Evolutionary conservation across 2,888 invertebrate species (phyloP).

Genomic region (Petrolisthes cinctipes): DNA sequence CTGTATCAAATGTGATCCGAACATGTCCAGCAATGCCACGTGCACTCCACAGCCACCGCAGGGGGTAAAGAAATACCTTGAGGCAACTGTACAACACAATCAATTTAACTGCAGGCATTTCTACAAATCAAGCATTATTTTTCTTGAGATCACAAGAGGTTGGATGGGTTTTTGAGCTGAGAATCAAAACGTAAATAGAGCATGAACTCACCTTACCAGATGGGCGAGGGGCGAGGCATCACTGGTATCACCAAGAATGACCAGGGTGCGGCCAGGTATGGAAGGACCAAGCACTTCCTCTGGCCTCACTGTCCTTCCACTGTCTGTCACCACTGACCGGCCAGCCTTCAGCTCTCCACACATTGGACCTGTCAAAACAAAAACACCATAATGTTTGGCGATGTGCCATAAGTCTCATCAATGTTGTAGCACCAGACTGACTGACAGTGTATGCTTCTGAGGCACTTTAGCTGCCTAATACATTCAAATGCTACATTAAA

Average conservation of each 20-base stretch:
- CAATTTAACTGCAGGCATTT: no score
- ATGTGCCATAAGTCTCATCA: neutral
- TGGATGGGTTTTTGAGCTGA: no score
- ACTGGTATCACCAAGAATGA: conserved; percentile 70
- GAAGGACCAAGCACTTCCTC: conserved; percentile 68
- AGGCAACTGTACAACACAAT: no score
- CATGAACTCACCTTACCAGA: conserved; percentile 63
- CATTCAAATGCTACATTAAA: neutral
- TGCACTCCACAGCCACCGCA: no score
- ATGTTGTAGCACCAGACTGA: neutral
- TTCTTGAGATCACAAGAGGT: no score
- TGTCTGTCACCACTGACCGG: conserved; percentile 67
- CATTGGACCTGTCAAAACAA: conserved; percentile 66
- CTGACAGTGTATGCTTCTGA: no score
- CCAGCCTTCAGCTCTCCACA: conserved; percentile 70
- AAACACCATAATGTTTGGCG: neutral
- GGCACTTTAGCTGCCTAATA: no score
- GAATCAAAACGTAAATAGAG: no score
- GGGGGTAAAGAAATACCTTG: no score
- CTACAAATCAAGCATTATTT: no score
- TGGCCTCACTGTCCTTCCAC: conserved; percentile 67
- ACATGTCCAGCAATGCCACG: no score
- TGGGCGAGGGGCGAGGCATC: conserved; percentile 69
- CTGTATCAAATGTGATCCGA: no score
- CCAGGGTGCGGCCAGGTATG: conserved; percentile 69